Evolutionary conservation across 2,888 invertebrate genomes (phyloP), one percentile per base, ranked within the genome.

Genomic region (Aphodius sticticus): DNA sequence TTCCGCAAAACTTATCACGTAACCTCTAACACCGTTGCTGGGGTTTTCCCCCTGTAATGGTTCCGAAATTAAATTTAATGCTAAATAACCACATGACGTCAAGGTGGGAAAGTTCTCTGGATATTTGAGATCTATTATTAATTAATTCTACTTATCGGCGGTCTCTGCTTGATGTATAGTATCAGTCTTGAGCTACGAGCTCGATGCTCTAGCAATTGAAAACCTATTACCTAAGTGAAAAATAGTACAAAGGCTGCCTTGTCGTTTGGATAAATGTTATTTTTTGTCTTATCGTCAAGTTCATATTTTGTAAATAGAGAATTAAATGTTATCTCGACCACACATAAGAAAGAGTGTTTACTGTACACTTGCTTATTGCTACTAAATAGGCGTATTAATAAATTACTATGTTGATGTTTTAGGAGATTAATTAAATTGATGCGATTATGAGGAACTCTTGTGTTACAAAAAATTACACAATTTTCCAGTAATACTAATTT

Each of bases 1-100:
- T 53, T 53, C 53, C 53, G 53, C 53, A 53, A 53, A 53, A 53
- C 53, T 53, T 53, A 53, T 53, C 53, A 53, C 53, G 53, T 53
- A 53, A 53, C 53, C 53, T 53, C 53, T 53, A 53, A 53, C 53
- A 53, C 53, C 26, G 26, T 26, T 26, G 26, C 26, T 3, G 26
- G 53, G 53, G 53, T 2, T 9, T 12, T 53, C 4, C 53, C 53
- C 53, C 6, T 5, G 1, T 53, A 53, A 53, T 53, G 12, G 53
- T 53, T 53, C 53, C 53, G 12, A 53, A 53, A 53, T 53, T 53
- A 53, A 53, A 53, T 53, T 53, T 53, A 9, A 53, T 53, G 6
- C 53, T 53, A 53, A 53, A 53, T 53, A 7, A 53, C 53, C 53
- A 12, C 53, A 53, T 53, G 53, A 53, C 53, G 53, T 26, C 2